These are phyloP conservation scores for Burhinus oedicnemus DNA, from an alignment of 2,113 vertebrate species.

Conservation along the genomic window DNA sequence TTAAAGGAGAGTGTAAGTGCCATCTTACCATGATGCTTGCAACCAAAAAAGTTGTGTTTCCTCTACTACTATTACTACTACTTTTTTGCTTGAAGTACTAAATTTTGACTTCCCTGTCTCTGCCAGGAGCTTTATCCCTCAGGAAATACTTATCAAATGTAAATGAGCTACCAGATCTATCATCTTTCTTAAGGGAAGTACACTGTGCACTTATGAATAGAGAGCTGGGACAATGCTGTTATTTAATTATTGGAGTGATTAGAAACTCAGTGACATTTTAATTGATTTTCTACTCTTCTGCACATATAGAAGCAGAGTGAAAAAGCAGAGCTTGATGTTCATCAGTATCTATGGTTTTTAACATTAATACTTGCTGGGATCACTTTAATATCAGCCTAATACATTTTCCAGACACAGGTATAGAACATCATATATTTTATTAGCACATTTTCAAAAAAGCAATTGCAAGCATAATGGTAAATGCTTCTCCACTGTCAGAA, in stretches of 20 bases:
- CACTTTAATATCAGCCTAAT: background rate
- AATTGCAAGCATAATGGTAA: background rate
- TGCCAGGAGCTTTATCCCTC: background rate
- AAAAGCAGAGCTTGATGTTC: background rate
- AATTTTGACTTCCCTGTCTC: background rate
- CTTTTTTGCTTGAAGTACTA: background rate
- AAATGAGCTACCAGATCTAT: background rate
- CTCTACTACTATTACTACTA: background rate
- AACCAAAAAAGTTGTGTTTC: background rate
- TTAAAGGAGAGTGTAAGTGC: background rate
- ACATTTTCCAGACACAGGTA: background rate
- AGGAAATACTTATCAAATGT: background rate
- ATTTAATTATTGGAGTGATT: background rate
- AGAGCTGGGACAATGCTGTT: background rate
- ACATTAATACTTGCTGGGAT: background rate
- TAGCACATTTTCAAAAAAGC: background rate
- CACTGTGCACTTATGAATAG: background rate
- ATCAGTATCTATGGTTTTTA: background rate
- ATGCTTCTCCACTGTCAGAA: background rate
- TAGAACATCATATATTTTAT: background rate
- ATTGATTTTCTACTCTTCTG: constrained; percentile 11
- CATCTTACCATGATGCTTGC: background rate
- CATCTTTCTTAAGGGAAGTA: background rate
- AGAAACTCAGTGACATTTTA: background rate
- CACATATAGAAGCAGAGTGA: background rate